phyloP scores from a whole-genome alignment of 2,797 vertebrate genomes.

The Sandelia bainsii region DNA sequence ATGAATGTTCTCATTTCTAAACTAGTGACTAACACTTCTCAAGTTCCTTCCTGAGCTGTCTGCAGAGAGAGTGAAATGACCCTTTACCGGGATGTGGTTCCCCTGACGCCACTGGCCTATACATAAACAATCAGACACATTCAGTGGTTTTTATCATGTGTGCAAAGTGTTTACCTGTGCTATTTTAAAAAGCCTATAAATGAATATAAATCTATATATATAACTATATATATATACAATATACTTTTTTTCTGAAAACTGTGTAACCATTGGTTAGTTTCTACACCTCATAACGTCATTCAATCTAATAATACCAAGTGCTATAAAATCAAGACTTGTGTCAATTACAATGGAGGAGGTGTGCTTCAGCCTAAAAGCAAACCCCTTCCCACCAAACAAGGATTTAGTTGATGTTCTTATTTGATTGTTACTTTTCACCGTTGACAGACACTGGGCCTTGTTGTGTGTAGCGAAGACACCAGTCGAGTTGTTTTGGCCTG shows the following conservation, averaged over 20 bases:
- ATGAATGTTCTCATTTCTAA: slow-evolving; percentile 71
- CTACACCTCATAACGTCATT: slow-evolving; percentile 81
- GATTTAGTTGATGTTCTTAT: slow-evolving; percentile 73
- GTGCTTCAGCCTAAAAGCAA: slow-evolving; percentile 53
- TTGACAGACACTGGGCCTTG: slow-evolving; percentile 74
- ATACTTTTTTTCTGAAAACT: slow-evolving; percentile 92
- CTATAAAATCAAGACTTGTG: slow-evolving; percentile 75
- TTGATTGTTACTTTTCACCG: slow-evolving; percentile 74
- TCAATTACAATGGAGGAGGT: slow-evolving; percentile 52
- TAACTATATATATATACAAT: slow-evolving; percentile 89
- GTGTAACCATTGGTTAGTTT: slow-evolving; percentile 90
- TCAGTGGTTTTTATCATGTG: slow-evolving; percentile 99
- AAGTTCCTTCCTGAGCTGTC: slow-evolving; percentile 74
- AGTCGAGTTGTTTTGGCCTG: slow-evolving; percentile 73
- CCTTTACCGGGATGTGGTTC: slow-evolving; percentile 83
- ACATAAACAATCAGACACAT: slow-evolving; percentile 93
- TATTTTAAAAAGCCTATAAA: slow-evolving; percentile 98
- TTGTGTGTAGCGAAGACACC: slow-evolving; percentile 79
- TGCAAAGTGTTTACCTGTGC: slow-evolving; percentile 99
- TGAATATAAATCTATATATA: slow-evolving; percentile 89
- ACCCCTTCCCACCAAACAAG: slow-evolving; percentile 58
- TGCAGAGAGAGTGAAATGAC: slow-evolving; percentile 90
- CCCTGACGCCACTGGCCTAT: slow-evolving; percentile 89
- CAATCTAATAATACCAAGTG: slow-evolving; percentile 80
- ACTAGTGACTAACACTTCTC: slow-evolving; percentile 40